Base-by-base conservation (phyloP, 2,113 vertebrate genomes). In the Synodontis membranacea region DNA sequence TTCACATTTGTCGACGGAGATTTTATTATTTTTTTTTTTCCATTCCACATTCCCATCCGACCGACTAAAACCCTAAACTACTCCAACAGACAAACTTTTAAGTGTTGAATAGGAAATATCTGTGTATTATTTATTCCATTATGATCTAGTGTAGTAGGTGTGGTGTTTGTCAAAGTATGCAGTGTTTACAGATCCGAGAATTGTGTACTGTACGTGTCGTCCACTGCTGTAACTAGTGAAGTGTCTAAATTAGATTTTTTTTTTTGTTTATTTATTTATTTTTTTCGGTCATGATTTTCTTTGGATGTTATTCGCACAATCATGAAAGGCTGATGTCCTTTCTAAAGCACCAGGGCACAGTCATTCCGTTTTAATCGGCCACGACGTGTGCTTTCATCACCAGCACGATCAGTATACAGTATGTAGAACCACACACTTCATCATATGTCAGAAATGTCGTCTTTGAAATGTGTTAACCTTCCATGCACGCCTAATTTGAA, bases 71-170 rank as follows among this genome's bases (percentile, higher is more conserved):
- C 14, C 39, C 1, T 25, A 44, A 74, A 50, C 8, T 4, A 83
- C 81, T 56, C 50, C 86, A n/a, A 70, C 88, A 80, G 79, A 89
- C 64, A 86, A 68, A 85, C 58, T n/a, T n/a, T n/a, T 80, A 80
- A 88, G 85, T 86, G 86, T 83, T 84, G n/a, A 83, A 87, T 83
- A 90, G 60, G 85, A 92, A 90, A 89, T 92, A 91, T 92, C 84
- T 90, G 89, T 91, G 88, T 90, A 86, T 91, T 91, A 93, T 93
- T 93, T 93, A 94, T 93, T 93, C 87, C 87, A 91, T 79, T 92
- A 88, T 89, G 86, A 88, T 92, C 86, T 91, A 91, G 90, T 91
- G 92, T 93, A 83, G 92, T 93, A 83, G 86, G 91, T 94, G 91
- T 90, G 86, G 92, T 93, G 90, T 91, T 89, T 88, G 92, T 72